Conservation (phyloP, 2,888 invertebrate genomes). For the Drosophila tanythrix region DNA sequence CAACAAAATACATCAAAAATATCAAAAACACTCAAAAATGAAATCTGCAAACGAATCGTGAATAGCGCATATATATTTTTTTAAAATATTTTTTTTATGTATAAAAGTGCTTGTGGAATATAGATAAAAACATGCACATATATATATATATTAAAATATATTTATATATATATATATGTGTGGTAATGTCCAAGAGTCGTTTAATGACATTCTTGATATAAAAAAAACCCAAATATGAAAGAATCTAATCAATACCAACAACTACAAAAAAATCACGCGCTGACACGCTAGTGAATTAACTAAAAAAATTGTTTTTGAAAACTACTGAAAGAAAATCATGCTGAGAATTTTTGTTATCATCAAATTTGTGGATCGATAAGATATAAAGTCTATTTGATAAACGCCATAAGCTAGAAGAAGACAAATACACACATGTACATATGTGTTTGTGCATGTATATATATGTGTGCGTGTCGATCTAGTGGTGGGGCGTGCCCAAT, state of each 20-base stretch:
- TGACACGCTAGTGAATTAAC: constrained; percentile 33
- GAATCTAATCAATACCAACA: constrained; percentile 36
- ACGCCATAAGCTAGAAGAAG: constrained; percentile 13
- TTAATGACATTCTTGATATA: constrained; percentile 32
- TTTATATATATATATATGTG: constrained; percentile 27
- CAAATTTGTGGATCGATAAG: constrained; percentile 51
- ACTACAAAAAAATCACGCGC: constrained; percentile 44
- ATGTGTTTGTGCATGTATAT: background rate
- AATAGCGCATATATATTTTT: constrained; percentile 36
- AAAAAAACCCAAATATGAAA: constrained; percentile 12
- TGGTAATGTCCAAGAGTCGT: constrained; percentile 38
- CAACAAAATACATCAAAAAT: constrained; percentile 17
- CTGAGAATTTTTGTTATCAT: constrained; percentile 44
- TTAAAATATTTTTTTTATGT: constrained; percentile 35
- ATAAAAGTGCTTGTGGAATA: constrained; percentile 52
- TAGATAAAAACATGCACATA: background rate
- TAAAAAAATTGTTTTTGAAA: background rate
- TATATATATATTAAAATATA: constrained; percentile 11
- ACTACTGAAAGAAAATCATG: constrained; percentile 5
- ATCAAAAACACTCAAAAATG: constrained; percentile 18
- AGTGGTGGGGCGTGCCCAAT: constrained; percentile 33
- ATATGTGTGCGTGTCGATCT: constrained; percentile 18
- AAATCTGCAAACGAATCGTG: constrained; percentile 30
- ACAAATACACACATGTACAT: background rate
- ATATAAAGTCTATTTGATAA: constrained; percentile 39